phyloP scores from a whole-genome alignment of 2,888 invertebrate genomes.

The Sycophila texana region DNA sequence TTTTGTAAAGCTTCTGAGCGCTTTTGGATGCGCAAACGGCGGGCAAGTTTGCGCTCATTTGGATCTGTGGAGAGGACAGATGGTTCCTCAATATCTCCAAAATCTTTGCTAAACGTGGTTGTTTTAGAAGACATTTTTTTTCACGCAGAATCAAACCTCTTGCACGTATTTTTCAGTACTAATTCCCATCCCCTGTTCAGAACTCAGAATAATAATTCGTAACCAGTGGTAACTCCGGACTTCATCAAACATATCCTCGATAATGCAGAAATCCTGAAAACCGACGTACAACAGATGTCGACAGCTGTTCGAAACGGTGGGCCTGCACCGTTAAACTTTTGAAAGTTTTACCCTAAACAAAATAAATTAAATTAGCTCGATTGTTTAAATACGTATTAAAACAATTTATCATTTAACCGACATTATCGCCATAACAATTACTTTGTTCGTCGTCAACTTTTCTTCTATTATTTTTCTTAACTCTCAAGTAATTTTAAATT shows the following conservation, averaged over 20 bases:
- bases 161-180: neutral
- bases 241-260: slow-evolving; percentile 34
- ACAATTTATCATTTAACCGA: too few species aligned
- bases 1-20: slow-evolving; percentile 80
- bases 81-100: slow-evolving; percentile 77
- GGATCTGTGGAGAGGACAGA: slow-evolving; percentile 81
- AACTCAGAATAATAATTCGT: slow-evolving; percentile 29
- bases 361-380: too few species aligned
- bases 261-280: slow-evolving; percentile 12
- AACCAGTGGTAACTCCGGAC: slow-evolving; percentile 46
- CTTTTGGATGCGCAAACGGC: slow-evolving; percentile 82
- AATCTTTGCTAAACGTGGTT: slow-evolving; percentile 61
- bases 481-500: too few species aligned
- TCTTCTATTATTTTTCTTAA: too few species aligned
- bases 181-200: neutral
- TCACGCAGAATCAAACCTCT: neutral
- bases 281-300: slow-evolving; percentile 33
- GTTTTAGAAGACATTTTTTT: neutral
- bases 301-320: neutral
- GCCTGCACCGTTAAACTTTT: neutral
- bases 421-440: too few species aligned
- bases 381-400: too few species aligned
- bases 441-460: too few species aligned
- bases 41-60: slow-evolving; percentile 83
- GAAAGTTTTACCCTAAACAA: neutral